A percentile compares a stretch with the other conserved stretches of the same genome.
Evolutionary conservation across 2,113 vertebrate species (phyloP).

Genomic region (Poeciliopsis turrubarensis): DNA sequence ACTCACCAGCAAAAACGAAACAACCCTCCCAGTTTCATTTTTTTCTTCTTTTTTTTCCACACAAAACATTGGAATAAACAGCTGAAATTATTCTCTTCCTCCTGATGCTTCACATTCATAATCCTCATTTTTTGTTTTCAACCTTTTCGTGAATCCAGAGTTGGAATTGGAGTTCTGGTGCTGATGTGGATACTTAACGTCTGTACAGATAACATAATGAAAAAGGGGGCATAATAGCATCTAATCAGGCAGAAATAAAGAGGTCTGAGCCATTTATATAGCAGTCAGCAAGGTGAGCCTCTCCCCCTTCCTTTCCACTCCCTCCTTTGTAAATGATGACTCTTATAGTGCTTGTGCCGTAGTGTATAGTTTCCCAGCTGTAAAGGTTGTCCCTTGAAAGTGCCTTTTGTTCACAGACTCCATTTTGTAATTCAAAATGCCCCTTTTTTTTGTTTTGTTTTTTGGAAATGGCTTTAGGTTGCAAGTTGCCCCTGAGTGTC

Average conservation of each 20-base stretch:
- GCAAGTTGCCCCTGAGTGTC: conserved; percentile 60
- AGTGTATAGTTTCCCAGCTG: conserved; percentile 83
- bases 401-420: conserved; percentile 86
- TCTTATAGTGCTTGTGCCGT: conserved; percentile 82
- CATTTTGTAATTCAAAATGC: conserved; percentile 81
- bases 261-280: conserved; percentile 42
- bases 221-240: conserved; percentile 24
- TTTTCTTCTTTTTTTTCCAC: not conserved
- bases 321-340: conserved; percentile 77
- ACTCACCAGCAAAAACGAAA: conserved; percentile 63
- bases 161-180: conserved; percentile 34
- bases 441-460: conserved; percentile 30
- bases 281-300: conserved; percentile 68
- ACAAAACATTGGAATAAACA: conserved; percentile 13
- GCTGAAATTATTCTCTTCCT: conserved; percentile 34
- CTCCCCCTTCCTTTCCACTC: conserved; percentile 52
- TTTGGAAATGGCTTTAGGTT: conserved; percentile 50
- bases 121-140: conserved; percentile 8
- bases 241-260: conserved; percentile 36
- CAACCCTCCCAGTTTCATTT: conserved; percentile 24
- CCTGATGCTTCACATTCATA: conserved; percentile 34
- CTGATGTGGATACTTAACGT: conserved; percentile 21
- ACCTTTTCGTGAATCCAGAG: conserved; percentile 31
- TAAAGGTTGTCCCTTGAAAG: conserved; percentile 87
- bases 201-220: conserved; percentile 21